phyloP scores from a whole-genome alignment of 2,113 vertebrate species.

The Cavia porcellus region DNA sequence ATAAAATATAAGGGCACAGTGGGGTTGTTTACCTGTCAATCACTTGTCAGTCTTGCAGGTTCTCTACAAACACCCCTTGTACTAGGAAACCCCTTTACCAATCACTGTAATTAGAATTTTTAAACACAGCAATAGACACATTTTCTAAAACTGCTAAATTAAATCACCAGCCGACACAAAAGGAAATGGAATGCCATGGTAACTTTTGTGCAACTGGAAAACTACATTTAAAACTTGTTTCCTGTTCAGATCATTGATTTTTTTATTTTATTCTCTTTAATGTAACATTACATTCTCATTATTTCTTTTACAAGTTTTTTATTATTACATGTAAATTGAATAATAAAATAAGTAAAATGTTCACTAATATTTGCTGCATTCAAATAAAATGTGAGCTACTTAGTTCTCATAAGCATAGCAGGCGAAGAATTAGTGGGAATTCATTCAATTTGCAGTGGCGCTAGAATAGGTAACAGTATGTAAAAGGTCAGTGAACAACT shows the following conservation, averaged over 20 bases:
- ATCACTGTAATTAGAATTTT: slow-evolving; percentile 85
- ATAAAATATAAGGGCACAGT: slow-evolving; percentile 83
- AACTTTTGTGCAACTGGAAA: slow-evolving; percentile 77
- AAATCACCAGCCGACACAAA: slow-evolving; percentile 77
- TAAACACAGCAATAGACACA: slow-evolving; percentile 79
- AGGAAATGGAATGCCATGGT: slow-evolving; percentile 81
- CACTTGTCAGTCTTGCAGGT: slow-evolving; percentile 85
- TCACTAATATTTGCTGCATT: neutral
- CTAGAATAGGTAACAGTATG: neutral
- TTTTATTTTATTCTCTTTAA: neutral
- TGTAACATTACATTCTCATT: neutral
- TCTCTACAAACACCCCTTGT: slow-evolving; percentile 86
- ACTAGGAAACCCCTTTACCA: slow-evolving; percentile 77
- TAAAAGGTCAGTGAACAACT: neutral
- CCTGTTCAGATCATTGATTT: neutral
- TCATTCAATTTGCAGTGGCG: neutral
- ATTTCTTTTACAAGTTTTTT: neutral
- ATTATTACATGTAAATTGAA: neutral
- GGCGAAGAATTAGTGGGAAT: neutral
- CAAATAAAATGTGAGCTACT: neutral
- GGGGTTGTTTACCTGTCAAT: slow-evolving; percentile 88
- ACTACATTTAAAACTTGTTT: slow-evolving; percentile 27
- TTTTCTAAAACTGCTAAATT: slow-evolving; percentile 80
- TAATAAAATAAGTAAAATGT: slow-evolving; percentile 37
- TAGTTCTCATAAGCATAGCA: neutral